Percentiles rank a stretch among this genome's conserved stretches.
Evolutionary conservation across 1,140 invertebrate species (phyloP).

Genomic region (Maniola jurtina): DNA sequence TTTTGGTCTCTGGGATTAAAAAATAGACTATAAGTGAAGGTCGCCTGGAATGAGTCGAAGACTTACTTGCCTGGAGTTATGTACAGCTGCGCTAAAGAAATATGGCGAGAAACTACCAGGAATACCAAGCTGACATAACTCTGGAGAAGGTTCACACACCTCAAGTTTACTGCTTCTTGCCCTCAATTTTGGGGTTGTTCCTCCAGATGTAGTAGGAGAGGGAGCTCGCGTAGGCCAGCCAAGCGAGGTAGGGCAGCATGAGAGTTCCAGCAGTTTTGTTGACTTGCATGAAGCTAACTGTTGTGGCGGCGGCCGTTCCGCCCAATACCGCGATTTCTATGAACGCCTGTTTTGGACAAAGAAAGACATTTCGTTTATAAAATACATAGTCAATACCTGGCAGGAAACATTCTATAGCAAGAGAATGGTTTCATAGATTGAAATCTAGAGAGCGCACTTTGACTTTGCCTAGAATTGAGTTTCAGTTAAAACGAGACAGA

Average conservation of each 20-base stretch:
- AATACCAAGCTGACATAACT: not conserved
- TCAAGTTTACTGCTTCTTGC: conserved; percentile 38
- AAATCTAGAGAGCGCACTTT: too few relatives aligned
- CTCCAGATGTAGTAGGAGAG: conserved; percentile 85
- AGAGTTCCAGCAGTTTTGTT: conserved; percentile 85
- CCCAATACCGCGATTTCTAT: conserved; percentile 84
- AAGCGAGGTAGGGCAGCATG: conserved; percentile 88
- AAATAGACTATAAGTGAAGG: too few relatives aligned
- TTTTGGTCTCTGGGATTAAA: too few relatives aligned
- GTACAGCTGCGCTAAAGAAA: too few relatives aligned
- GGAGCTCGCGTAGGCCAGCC: conserved; percentile 85
- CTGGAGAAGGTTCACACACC: not conserved
- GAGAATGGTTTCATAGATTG: too few relatives aligned
- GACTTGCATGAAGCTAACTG: conserved; percentile 83
- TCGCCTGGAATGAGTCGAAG: too few relatives aligned
- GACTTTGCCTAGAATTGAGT: too few relatives aligned
- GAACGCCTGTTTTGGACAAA: conserved; percentile 80
- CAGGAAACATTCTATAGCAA: too few relatives aligned
- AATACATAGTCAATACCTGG: too few relatives aligned
- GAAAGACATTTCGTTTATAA: not conserved
- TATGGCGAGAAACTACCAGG: too few relatives aligned
- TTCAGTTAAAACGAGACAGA: too few relatives aligned
- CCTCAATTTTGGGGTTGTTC: conserved; percentile 77
- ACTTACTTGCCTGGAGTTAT: too few relatives aligned
- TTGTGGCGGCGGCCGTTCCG: conserved; percentile 82